Evolutionary conservation across 2,888 invertebrate genomes (phyloP), one percentile per base, ranked within the genome.

Genomic region (Tridacna gigas): DNA sequence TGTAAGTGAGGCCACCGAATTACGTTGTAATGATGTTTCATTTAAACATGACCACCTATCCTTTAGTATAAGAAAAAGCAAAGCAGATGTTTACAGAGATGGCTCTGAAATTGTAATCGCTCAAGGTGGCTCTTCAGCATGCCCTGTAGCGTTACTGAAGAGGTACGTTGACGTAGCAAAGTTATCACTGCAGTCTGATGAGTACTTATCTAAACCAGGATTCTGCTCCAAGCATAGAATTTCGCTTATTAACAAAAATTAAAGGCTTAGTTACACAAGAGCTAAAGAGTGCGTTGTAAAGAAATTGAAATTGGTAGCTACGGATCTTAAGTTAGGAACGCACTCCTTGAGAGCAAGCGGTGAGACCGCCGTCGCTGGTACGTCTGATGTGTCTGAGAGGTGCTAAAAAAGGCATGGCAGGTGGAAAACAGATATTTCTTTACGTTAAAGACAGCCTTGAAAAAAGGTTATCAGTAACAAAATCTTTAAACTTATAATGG

Each of bases 271-370:
- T 65, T 76, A 83, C 28, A 83, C 71, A 1, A 75, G 79, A 61
- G 79, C 76, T 22, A 69, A 71, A 73, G 76, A 83, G 45, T 69
- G 74, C 37, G 65, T 83, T 51, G 56, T 79, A 0, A n/a, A 15
- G 12, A 83, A 79, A 69, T 74, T 73, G 26, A 82, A n/a, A 60
- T n/a, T 65, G 20, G 83, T 83, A n/a, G 83, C 83, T 20, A 76
- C 83, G 9, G 37, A 66, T 76, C 47, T 80, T 67, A 26, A 75
- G 69, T 45, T 13, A 26, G 22, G 63, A 28, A 66, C 66, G 13
- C 63, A 63, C 45, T 75, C 71, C 18, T 69, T 83, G 26, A 61
- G 83, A 13, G 79, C 75, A 9, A 75, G 65, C 47, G 79, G 83
- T 18, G 82, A 69, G 0, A 69, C 69, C 15, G 48, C 56, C 9